phyloP scores from a whole-genome alignment of 2,888 invertebrate species.

The Cordilura impudica region DNA sequence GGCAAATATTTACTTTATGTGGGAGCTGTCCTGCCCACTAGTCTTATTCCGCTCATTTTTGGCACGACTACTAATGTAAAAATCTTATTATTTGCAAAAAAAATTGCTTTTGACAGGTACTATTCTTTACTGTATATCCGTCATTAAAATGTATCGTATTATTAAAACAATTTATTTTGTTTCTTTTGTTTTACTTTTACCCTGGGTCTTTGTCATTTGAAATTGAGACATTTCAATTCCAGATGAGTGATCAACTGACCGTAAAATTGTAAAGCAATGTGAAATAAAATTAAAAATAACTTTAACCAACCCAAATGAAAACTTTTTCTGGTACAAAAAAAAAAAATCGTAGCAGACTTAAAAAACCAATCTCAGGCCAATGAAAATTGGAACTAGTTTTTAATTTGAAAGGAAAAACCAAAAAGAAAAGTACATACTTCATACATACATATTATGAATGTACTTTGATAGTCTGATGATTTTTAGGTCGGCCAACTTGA shows the following conservation, averaged over 20 bases:
- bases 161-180: no score
- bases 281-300: slow-evolving; percentile 18
- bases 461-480: not conserved
- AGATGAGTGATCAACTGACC: slow-evolving; percentile 70
- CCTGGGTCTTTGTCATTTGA: not conserved
- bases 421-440: slow-evolving; percentile 14
- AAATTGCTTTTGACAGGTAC: no score
- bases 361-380: not conserved
- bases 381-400: slow-evolving; percentile 38
- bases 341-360: not conserved
- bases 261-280: slow-evolving; percentile 71
- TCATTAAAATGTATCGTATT: no score
- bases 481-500: slow-evolving; percentile 16
- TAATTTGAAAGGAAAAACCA: not conserved
- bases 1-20: no score
- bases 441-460: no score
- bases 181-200: not conserved
- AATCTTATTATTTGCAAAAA: no score
- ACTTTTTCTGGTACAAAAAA: not conserved
- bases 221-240: slow-evolving; percentile 29
- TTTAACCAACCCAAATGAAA: slow-evolving; percentile 30
- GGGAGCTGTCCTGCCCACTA: no score
- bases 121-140: no score
- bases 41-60: no score
- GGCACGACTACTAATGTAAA: no score